Conservation (phyloP, 2,113 vertebrate species). For the Haplotaxodon microlepis region DNA sequence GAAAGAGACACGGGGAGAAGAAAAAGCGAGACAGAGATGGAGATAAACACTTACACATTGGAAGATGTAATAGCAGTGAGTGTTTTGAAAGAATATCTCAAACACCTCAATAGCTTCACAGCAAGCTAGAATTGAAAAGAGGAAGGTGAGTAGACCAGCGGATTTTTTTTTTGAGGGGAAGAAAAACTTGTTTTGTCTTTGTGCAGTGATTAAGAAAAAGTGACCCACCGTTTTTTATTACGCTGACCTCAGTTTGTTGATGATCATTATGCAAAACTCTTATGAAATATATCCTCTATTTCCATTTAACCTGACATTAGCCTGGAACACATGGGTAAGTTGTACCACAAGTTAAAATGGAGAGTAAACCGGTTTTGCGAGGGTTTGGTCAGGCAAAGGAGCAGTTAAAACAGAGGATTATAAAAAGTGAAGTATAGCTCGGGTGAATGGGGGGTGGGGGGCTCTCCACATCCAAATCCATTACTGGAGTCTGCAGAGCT, state of each 20-base stretch:
- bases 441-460: not conserved
- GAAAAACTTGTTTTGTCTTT: not conserved
- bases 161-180: not conserved
- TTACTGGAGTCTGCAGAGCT: constrained; percentile 40
- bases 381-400: not conserved
- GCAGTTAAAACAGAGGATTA: constrained; percentile 1
- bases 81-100: constrained; percentile 10
- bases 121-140: not conserved
- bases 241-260: not conserved
- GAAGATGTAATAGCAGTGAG: constrained; percentile 19
- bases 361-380: not conserved
- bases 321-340: not conserved
- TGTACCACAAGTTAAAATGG: not conserved
- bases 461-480: constrained; percentile 26
- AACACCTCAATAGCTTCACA: not conserved
- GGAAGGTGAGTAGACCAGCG: not conserved
- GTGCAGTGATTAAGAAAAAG: not conserved
- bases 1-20: not conserved
- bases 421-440: not conserved
- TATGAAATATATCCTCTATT: not conserved
- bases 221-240: not conserved
- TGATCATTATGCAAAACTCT: not conserved
- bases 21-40: not conserved
- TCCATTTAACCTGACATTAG: not conserved
- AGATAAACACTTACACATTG: constrained; percentile 41